Conservation (phyloP, 2,797 vertebrate species). For the Ibycter americanus region DNA sequence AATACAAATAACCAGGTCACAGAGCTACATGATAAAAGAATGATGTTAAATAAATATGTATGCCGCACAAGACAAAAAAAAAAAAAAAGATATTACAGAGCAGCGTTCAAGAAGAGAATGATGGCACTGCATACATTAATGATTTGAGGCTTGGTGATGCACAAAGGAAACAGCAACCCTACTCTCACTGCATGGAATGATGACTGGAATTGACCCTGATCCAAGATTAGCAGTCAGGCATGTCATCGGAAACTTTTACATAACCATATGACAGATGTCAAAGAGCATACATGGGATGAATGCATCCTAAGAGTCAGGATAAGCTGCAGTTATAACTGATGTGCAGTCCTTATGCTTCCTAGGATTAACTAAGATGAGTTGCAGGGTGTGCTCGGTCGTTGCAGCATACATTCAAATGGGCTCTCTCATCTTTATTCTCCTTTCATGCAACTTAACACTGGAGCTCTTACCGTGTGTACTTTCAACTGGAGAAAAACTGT, state of each 20-base stretch:
- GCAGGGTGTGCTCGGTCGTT: neutral
- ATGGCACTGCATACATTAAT: accelerated
- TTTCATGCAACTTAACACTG: neutral
- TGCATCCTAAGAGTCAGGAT: neutral
- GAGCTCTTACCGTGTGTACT: neutral
- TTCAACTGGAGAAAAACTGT: neutral
- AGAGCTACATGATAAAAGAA: neutral
- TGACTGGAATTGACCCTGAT: slow-evolving; percentile 12
- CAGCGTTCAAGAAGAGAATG: neutral
- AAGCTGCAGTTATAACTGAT: neutral
- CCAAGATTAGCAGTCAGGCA: slow-evolving; percentile 1
- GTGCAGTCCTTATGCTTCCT: neutral
- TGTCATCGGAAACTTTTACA: neutral
- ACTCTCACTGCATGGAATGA: neutral
- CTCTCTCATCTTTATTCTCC: neutral
- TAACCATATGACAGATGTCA: slow-evolving; percentile 15
- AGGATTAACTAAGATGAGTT: neutral
- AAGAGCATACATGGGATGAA: neutral
- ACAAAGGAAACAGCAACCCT: neutral
- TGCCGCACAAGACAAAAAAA: neutral
- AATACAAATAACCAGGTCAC: neutral
- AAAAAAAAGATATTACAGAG: neutral
- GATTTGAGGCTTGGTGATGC: neutral
- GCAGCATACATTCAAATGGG: neutral
- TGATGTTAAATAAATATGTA: neutral